phyloP scores from a whole-genome alignment of 2,888 invertebrate species.

The Calameuta filiformis region DNA sequence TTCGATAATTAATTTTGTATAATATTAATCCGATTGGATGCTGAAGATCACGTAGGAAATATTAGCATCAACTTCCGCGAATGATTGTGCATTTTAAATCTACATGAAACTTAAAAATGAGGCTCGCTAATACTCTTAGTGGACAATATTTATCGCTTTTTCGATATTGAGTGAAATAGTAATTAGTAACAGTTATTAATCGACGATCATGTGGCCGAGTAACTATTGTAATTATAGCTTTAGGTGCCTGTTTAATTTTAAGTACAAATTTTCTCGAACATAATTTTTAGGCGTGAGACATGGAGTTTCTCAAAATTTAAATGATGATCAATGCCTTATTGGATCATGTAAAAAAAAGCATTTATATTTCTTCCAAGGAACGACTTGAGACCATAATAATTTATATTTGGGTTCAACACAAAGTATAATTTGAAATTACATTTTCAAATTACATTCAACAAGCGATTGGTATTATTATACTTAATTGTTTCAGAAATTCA shows the following conservation, averaged over 20 bases:
- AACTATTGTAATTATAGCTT: neutral
- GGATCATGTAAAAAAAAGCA: neutral
- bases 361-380: neutral
- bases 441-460: neutral
- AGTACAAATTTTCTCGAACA: neutral
- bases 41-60: neutral
- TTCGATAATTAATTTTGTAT: slow-evolving; percentile 23
- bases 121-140: neutral
- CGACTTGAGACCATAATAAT: neutral
- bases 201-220: neutral
- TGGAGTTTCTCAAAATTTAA: neutral
- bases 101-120: neutral
- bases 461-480: neutral
- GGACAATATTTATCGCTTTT: neutral
- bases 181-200: neutral
- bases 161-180: neutral
- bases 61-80: neutral
- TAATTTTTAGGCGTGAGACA: neutral
- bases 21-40: neutral
- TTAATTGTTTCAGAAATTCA: neutral
- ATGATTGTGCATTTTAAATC: neutral
- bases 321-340: neutral
- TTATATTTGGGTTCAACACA: neutral
- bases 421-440: neutral
- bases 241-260: neutral